These are phyloP conservation scores for Scleropages formosus DNA, from an alignment of 2,797 vertebrate genomes.

Conservation along the genomic window DNA sequence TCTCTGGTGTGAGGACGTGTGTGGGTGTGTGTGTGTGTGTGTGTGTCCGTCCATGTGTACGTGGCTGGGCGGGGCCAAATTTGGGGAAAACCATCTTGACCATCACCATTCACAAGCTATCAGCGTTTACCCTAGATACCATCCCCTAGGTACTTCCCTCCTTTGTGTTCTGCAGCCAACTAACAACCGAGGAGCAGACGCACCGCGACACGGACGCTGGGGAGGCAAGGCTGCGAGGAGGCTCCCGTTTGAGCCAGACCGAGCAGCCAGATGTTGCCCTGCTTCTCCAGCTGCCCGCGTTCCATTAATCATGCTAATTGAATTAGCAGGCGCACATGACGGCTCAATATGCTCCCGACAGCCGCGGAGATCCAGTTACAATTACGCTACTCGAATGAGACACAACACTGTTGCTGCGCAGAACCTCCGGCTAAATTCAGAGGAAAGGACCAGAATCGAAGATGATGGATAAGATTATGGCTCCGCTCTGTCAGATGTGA, in stretches of 20 bases:
- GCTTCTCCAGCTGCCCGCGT: neutral
- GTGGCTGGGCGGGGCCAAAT: neutral
- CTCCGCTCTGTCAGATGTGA: too few species aligned
- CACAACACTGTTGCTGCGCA: too few species aligned
- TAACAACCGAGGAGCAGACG: neutral
- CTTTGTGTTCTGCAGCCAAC: neutral
- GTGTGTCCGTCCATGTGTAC: neutral
- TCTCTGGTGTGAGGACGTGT: neutral
- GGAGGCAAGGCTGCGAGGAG: neutral
- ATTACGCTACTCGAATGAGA: too few species aligned
- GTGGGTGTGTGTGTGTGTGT: neutral
- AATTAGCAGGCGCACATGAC: neutral
- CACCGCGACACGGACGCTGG: neutral
- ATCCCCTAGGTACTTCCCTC: neutral
- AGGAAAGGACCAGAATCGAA: too few species aligned
- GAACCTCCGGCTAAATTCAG: too few species aligned
- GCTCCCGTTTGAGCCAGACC: neutral
- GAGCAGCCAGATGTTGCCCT: neutral
- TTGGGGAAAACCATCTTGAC: too few species aligned
- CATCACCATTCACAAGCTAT: too few species aligned
- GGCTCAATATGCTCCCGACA: neutral
- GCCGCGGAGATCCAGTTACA: neutral
- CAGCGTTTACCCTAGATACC: too few species aligned
- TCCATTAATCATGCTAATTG: neutral
- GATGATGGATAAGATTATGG: too few species aligned